A percentile compares a stretch with the other conserved stretches of the same genome.
Conservation (phyloP, 2,113 vertebrate species). For the Solea senegalensis region DNA sequence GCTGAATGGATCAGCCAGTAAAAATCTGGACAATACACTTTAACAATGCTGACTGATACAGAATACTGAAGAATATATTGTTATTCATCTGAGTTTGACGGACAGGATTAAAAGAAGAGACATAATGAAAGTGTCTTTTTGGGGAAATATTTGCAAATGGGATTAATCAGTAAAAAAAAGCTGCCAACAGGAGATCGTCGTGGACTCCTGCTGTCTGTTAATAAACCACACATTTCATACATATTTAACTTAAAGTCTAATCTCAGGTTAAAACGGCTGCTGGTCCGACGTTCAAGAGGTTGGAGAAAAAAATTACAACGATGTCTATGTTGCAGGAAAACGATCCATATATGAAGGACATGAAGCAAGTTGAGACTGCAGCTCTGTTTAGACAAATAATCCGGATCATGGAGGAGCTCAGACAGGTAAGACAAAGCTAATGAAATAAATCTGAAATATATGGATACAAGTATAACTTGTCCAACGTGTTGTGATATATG, state of each 20-base stretch:
- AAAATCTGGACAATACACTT: no score
- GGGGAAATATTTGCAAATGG: neutral
- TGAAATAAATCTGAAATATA: neutral
- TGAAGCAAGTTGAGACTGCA: conserved; percentile 6
- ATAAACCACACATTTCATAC: conserved; percentile 14
- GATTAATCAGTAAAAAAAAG: neutral
- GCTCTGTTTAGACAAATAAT: conserved; percentile 22
- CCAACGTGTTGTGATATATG: neutral
- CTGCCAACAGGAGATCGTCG: neutral
- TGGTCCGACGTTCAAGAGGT: neutral
- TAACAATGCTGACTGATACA: neutral
- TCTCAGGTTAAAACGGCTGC: neutral
- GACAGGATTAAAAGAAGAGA: conserved; percentile 10
- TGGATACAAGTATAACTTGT: neutral
- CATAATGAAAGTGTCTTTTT: neutral
- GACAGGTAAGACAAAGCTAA: conserved; percentile 27
- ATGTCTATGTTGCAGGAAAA: conserved; percentile 57
- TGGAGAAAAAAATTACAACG: neutral
- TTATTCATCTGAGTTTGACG: neutral
- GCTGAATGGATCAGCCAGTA: no score
- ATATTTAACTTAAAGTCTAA: neutral
- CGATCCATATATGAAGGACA: conserved; percentile 31
- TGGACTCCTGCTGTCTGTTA: conserved; percentile 12
- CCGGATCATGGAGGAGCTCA: conserved; percentile 62
- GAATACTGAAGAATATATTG: no score